Evolutionary conservation across 2,797 vertebrate species (phyloP), one percentile per base, ranked within the genome.

Genomic region (Tympanoctomys barrerae): DNA sequence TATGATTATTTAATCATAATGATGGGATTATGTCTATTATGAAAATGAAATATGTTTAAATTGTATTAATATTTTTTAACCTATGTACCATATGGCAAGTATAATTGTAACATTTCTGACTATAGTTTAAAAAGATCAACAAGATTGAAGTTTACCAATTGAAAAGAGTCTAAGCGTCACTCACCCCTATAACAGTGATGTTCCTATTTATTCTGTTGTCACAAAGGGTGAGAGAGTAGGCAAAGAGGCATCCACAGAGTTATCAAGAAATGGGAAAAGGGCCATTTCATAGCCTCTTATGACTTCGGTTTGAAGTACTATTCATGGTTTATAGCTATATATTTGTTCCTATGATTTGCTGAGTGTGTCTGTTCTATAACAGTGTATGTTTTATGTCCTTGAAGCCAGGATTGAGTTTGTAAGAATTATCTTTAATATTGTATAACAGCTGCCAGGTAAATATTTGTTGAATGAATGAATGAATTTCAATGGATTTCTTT

Each of bases 51-150:
- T 2, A 36, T 78, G 68, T 66, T 88, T 89, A 93, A 91, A 59
- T 62, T 88, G 33, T 61, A 26, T 73, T 95, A 92, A 42, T 92
- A 84, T 92, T 73, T 33, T 91, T 91, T 79, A 66, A 42, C n/a
- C 14, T 64, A 54, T 52, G 52, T 73, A 21, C 19, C 31, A 77
- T 81, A 64, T 36, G 16, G 16, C 33, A 61, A 52, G 1, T 82
- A 36, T 68, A 84, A 80, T 88, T 80, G 68, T 71, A 92, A 49
- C 84, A 11, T 92, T 96, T 93, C 54, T 90, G 57, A 49, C 21
- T 62, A 13, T 2, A 59, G 59, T 75, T 95, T 39, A 90, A n/a
- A 87, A 61, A 84, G 11, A 77, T n/a, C n/a, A 87, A 36, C 61
- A 71, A 70, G 31, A 26, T 14, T 33, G 5, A 80, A 2, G 28